Evolutionary conservation across 2,888 invertebrate genomes (phyloP), one percentile per base, ranked within the genome.

Genomic region (Harpalus rufipes): DNA sequence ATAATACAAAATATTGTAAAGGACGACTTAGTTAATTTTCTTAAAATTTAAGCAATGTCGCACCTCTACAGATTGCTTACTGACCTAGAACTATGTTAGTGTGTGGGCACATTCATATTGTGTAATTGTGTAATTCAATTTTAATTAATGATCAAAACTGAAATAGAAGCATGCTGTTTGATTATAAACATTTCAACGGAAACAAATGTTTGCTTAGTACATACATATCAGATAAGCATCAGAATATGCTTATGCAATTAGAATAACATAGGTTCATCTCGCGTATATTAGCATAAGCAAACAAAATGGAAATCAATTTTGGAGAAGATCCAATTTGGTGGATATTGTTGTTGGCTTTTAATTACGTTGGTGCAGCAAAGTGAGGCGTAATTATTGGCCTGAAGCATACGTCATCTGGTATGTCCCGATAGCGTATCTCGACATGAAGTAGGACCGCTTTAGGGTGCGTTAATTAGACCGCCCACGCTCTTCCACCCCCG

Each of bases 351-450:
- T 51, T 51, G 8, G 72, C 32, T 74, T 74, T 74, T 74, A 74
- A 74, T 74, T 41, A 41, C 72, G 18, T 74, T 44, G n/a, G 14
- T 18, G 41, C 10, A 39, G 32, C 41, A n/a, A 14, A n/a, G 39
- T 68, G 32, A 32, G 14, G 16, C 12, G 32, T 68, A 74, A 74
- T 74, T 41, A 74, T 41, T 44, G 41, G 41, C 44, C 12, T 12
- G 44, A 7, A 74, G 41, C 72, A 44, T 74, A 74, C 41, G 72
- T 74, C 72, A 74, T 74, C 72, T 74, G 72, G 72, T 18, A 74
- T 74, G 72, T 74, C 14, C 72, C 18, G 72, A 74, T 74, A 74
- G 72, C 72, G 41, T 74, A 74, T 74, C 72, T 74, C 72, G 44
- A 74, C 72, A 74, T 74, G 72, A 74, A 74, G 72, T 74, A 51